A percentile compares a stretch with the other conserved stretches of the same genome.
These are phyloP conservation scores for Acrobasis repandana DNA, from an alignment of 2,888 invertebrate species.

Conservation along the genomic window DNA sequence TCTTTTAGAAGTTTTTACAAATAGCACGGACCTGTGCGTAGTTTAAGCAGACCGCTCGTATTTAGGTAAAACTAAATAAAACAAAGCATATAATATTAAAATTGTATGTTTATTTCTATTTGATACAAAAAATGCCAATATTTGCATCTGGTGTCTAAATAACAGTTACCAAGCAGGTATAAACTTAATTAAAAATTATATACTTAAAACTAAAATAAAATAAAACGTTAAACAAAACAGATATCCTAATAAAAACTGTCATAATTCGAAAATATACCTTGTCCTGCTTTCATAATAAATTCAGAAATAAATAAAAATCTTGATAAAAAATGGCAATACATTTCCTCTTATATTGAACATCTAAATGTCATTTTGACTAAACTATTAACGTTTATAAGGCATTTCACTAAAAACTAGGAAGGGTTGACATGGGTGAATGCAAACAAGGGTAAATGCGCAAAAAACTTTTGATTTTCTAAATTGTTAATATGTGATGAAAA, in stretches of 20 bases:
- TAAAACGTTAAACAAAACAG: neutral
- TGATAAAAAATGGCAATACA: too few relatives aligned
- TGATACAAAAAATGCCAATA: slow-evolving; percentile 24
- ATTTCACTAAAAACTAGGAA: slow-evolving; percentile 26
- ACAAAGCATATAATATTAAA: slow-evolving; percentile 22
- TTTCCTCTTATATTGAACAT: neutral
- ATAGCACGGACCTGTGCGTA: too few relatives aligned
- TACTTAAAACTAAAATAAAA: neutral
- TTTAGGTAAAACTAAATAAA: slow-evolving; percentile 6
- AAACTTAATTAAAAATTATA: neutral
- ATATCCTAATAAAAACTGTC: neutral
- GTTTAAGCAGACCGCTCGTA: too few relatives aligned
- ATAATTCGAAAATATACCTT: neutral
- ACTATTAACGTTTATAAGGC: slow-evolving; percentile 31
- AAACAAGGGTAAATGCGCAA: too few relatives aligned
- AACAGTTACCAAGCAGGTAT: neutral
- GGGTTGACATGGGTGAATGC: neutral
- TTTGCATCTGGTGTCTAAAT: neutral
- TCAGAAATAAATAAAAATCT: neutral
- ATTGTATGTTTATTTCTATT: slow-evolving; percentile 24
- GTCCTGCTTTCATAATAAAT: neutral
- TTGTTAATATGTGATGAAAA: too few relatives aligned
- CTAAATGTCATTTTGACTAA: neutral
- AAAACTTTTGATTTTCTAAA: too few relatives aligned
- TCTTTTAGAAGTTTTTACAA: too few relatives aligned